A percentile compares a stretch with the other conserved stretches of the same genome.
Evolutionary conservation across 2,888 invertebrate species (phyloP).

Genomic region (Ornithoptera alexandrae): DNA sequence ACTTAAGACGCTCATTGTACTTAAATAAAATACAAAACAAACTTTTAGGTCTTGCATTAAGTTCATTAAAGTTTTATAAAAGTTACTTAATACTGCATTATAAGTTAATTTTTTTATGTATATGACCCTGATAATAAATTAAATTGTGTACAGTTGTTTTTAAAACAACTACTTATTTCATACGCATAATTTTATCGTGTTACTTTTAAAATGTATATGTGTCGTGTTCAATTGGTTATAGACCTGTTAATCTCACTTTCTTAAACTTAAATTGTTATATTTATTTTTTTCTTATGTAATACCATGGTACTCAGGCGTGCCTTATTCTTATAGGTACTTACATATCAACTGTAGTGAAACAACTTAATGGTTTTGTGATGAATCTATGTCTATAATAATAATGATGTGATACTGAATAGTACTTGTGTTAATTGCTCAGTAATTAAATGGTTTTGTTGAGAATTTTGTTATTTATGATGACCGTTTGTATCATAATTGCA

Average conservation of each 20-base stretch:
- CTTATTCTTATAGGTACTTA: constrained; percentile 17
- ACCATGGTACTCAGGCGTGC: constrained; percentile 7
- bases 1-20: too few relatives aligned
- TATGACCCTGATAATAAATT: too few relatives aligned
- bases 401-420: constrained; percentile 9
- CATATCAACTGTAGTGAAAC: constrained; percentile 15
- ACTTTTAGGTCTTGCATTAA: neutral
- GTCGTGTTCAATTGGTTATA: neutral
- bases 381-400: neutral
- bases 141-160: too few relatives aligned
- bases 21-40: too few relatives aligned
- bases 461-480: constrained; percentile 9
- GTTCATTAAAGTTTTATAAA: neutral
- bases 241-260: neutral
- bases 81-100: neutral
- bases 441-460: constrained; percentile 5
- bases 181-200: neutral
- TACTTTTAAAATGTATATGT: neutral
- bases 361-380: neutral
- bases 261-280: neutral
- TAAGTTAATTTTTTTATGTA: neutral
- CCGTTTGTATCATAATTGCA: neutral
- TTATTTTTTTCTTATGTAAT: neutral
- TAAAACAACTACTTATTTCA: too few relatives aligned
- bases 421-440: constrained; percentile 25